phyloP scores from a whole-genome alignment of 1,140 invertebrate genomes.

The Eumeta japonica region DNA sequence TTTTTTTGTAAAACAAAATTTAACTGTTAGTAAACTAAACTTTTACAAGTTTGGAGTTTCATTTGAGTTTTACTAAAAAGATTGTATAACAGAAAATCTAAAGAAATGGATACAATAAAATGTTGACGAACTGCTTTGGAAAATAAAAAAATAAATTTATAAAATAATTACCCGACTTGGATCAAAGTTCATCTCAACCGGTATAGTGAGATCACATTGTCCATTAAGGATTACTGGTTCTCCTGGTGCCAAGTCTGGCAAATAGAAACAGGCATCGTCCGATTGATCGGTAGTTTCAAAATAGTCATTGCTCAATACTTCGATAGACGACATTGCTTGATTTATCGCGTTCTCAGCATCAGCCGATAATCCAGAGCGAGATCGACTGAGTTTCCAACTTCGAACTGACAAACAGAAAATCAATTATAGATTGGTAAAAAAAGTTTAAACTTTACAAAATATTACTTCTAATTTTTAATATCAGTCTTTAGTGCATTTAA shows the following conservation, averaged over 20 bases:
- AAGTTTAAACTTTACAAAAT: too few relatives aligned
- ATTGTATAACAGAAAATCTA: too few relatives aligned
- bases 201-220: slow-evolving; percentile 27
- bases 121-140: neutral
- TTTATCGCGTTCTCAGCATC: slow-evolving; percentile 15
- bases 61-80: too few relatives aligned
- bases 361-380: slow-evolving; percentile 14
- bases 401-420: slow-evolving; percentile 22
- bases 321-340: slow-evolving; percentile 14
- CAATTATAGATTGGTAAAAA: too few relatives aligned
- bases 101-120: too few relatives aligned
- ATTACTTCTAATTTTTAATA: too few relatives aligned
- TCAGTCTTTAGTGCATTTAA: too few relatives aligned
- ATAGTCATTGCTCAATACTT: slow-evolving; percentile 22
- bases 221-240: slow-evolving; percentile 30
- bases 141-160: slow-evolving; percentile 4
- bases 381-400: slow-evolving; percentile 40
- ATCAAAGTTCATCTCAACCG: slow-evolving; percentile 29
- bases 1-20: too few relatives aligned
- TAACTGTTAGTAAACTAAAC: too few relatives aligned
- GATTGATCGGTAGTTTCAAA: slow-evolving; percentile 21
- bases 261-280: slow-evolving; percentile 31
- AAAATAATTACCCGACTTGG: slow-evolving; percentile 17
- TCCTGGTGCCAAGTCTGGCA: slow-evolving; percentile 21
- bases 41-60: too few relatives aligned